Conservation (phyloP, 2,797 vertebrate species). For the Eremophila alpestris region DNA sequence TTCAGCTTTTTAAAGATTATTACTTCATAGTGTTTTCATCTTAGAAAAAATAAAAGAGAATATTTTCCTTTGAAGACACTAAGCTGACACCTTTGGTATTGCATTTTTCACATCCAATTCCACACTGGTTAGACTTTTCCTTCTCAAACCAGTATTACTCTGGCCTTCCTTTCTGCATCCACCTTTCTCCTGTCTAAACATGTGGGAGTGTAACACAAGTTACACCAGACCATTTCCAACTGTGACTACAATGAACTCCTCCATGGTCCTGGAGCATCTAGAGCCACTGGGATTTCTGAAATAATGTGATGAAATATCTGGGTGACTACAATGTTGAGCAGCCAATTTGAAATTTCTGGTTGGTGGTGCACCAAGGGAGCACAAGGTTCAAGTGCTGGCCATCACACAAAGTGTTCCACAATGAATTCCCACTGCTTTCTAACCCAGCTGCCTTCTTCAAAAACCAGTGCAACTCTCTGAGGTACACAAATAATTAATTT, state of each 20-base stretch:
- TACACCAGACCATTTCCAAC: neutral
- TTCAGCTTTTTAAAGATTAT: neutral
- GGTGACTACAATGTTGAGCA: neutral
- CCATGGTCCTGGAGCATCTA: neutral
- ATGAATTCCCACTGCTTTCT: neutral
- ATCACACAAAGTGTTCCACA: neutral
- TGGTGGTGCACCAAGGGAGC: neutral
- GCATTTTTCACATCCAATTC: neutral
- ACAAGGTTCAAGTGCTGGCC: conserved; percentile 6
- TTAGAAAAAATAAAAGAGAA: neutral
- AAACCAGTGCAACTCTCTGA: conserved; percentile 13
- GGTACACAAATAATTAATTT: conserved; percentile 52
- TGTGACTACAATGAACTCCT: neutral
- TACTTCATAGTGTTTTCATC: neutral
- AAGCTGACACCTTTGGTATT: neutral
- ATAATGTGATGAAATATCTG: neutral
- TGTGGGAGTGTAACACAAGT: neutral
- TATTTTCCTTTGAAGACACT: neutral
- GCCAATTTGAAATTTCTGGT: conserved; percentile 10
- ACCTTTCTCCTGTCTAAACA: neutral
- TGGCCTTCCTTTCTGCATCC: neutral
- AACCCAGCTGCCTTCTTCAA: conserved; percentile 38
- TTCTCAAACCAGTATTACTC: neutral
- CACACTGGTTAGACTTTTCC: neutral
- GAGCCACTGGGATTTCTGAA: neutral